These are phyloP conservation scores for Camponotus pennsylvanicus DNA, from an alignment of 1,140 invertebrate genomes.

Conservation along the genomic window DNA sequence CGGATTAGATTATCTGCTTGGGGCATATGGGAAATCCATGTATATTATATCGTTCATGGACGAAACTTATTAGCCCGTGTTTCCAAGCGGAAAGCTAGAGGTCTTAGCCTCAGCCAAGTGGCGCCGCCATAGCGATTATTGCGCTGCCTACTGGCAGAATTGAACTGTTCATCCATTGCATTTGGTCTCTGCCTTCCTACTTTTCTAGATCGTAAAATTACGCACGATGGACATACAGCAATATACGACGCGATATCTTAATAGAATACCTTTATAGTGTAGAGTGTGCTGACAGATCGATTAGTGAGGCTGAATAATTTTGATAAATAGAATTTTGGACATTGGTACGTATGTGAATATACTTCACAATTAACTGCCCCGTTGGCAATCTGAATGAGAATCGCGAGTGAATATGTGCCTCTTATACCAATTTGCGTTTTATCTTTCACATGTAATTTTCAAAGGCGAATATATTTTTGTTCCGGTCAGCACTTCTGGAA, in stretches of 20 bases:
- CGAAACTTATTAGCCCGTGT: neutral
- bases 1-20: no score
- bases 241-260: neutral
- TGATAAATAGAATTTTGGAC: neutral
- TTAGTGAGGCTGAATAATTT: neutral
- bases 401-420: neutral
- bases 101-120: constrained; percentile 13
- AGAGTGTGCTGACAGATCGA: neutral
- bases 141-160: neutral
- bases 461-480: neutral
- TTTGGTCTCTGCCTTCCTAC: constrained; percentile 34
- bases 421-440: neutral
- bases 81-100: neutral
- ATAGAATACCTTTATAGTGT: neutral
- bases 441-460: neutral
- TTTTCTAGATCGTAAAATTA: neutral
- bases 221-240: neutral
- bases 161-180: no score
- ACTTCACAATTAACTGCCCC: neutral
- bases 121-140: constrained; percentile 2
- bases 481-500: neutral
- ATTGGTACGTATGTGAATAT: constrained; percentile 22
- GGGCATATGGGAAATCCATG: no score
- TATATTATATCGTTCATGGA: no score
- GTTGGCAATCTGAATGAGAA: neutral